Base-by-base conservation (phyloP, 2,888 invertebrate species). In the Drosophila demipolita region DNA sequence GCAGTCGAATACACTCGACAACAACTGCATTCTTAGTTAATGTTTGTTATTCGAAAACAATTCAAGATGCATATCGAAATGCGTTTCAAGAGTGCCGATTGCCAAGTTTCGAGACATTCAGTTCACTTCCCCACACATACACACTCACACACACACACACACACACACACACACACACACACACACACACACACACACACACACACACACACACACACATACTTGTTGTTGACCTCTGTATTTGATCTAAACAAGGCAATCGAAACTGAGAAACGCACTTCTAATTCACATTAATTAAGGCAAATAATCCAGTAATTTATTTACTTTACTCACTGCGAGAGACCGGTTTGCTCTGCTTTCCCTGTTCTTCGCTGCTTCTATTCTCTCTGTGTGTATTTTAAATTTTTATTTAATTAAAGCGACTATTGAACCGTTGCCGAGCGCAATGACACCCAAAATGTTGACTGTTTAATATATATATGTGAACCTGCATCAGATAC, bases 241-340 rank as follows among this genome's bases (percentile, higher is more conserved):
- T 62, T 33, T 45, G 45, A 58, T 57, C 32, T 33, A 48, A 55
- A 49, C 48, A 42, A 53, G 55, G 57, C 40, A 45, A 60, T 64
- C 61, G 50, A 38, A 48, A 32, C 32, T 64, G 32, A 35, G 17
- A 17, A 38, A 35, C 70, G 59, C 57, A 64, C 52, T 52, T 38
- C 53, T 50, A 64, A 75, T 67, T 75, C 54, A 66, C 84, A 84
- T 82, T 55, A 75, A 78, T 75, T 48, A 72, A 70, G 55, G 63
- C 82, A 88, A 77, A 73, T 86, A 66, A 63, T 53, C 66, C 49
- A 64, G 71, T 60, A 67, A 76, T 45, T 73, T 65, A 82, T 60
- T 62, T 20, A 71, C 49, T 75, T 66, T 66, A 52, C 38, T 26
- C 33, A 32, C 42, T 42, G 45, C 8, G 11, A 32, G 32, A 9